Evolutionary conservation across 2,797 vertebrate species (phyloP).

Genomic region (Arnoldichthys spilopterus): DNA sequence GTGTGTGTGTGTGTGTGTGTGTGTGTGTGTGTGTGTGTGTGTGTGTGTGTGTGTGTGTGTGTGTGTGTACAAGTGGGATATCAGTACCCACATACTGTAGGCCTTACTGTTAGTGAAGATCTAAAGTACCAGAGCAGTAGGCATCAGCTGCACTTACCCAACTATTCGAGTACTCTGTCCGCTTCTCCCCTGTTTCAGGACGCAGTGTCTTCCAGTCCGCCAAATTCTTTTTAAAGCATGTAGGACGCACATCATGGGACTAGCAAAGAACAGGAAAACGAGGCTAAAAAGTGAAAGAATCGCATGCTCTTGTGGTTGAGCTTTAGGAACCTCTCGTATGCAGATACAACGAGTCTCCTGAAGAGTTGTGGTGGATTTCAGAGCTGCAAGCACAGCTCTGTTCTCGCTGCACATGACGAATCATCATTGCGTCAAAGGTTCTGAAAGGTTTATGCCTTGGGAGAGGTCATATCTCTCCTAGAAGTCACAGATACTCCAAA

Average conservation of each 20-base stretch:
- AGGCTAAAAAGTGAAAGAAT: slow-evolving; percentile 4
- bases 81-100: slow-evolving; percentile 9
- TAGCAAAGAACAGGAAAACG: slow-evolving; percentile 4
- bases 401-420: slow-evolving; percentile 6
- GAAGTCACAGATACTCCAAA: slow-evolving; percentile 22
- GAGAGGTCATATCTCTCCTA: slow-evolving; percentile 20
- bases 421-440: neutral
- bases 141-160: slow-evolving; percentile 14
- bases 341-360: neutral
- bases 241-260: slow-evolving; percentile 44
- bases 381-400: slow-evolving; percentile 34
- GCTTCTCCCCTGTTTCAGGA: neutral
- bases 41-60: slow-evolving; percentile 16
- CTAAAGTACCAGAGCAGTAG: slow-evolving; percentile 23
- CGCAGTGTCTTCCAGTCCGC: slow-evolving; percentile 16
- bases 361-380: slow-evolving; percentile 10
- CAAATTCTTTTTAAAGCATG: slow-evolving; percentile 42
- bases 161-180: slow-evolving; percentile 2
- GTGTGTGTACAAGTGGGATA: neutral
- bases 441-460: neutral
- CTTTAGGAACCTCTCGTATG: neutral
- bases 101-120: slow-evolving; percentile 19
- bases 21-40: neutral
- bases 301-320: neutral
- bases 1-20: slow-evolving; percentile 20